phyloP scores from a whole-genome alignment of 2,797 vertebrate genomes.

The Chiroxiphia lanceolata region DNA sequence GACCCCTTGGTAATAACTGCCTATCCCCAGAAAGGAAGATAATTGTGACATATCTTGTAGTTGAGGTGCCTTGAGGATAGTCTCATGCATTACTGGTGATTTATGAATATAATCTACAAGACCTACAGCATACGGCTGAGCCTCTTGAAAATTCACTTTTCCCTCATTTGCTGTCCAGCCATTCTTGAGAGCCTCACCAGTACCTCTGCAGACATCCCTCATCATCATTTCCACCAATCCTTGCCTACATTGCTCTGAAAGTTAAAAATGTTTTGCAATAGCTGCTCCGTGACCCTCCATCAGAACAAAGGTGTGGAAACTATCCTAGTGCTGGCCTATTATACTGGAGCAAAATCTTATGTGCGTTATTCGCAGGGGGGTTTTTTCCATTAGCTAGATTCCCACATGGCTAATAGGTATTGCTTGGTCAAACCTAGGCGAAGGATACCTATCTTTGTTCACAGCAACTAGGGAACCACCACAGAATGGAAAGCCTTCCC shows the following conservation, averaged over 20 bases:
- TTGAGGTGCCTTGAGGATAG: slow-evolving; percentile 32
- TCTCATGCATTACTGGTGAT: background rate
- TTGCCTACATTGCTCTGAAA: background rate
- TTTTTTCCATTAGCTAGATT: background rate
- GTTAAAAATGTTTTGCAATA: background rate
- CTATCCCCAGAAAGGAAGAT: slow-evolving; percentile 52
- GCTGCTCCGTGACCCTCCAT: background rate
- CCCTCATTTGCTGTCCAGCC: background rate
- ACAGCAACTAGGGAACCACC: background rate
- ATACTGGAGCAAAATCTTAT: background rate
- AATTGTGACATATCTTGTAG: slow-evolving; percentile 62
- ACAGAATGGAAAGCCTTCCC: background rate
- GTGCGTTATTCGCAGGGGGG: background rate
- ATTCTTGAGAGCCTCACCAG: background rate
- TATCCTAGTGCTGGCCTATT: background rate
- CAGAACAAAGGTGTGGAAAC: background rate
- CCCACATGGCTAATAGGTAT: background rate
- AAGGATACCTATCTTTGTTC: background rate
- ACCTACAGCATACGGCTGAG: background rate
- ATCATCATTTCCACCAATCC: background rate
- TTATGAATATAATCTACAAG: slow-evolving; percentile 28
- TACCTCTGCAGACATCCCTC: background rate
- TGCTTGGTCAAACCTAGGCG: background rate
- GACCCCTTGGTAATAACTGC: slow-evolving; percentile 52
- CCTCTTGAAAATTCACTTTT: slow-evolving; percentile 17